Base-by-base conservation (phyloP, 2,888 invertebrate genomes). In the Epiblema foenella region DNA sequence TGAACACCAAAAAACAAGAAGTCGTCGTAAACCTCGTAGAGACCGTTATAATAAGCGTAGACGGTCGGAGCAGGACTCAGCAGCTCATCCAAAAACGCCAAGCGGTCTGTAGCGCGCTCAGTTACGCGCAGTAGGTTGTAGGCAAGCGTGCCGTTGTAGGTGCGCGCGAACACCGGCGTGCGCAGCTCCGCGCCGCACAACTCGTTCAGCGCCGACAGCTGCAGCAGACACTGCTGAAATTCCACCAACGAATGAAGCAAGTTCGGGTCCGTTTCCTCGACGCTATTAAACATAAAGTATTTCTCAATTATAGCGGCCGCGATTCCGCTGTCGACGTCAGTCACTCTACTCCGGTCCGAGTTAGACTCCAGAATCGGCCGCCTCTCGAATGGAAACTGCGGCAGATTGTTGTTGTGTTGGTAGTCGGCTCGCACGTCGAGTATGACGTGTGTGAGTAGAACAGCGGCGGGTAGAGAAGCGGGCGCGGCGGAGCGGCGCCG, bases 201-300 rank as follows among this genome's bases (percentile, higher is more conserved):
- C 42, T 46, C 62, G 68, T 75, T 76, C 62, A 76, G 59, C 46
- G 57, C 71, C n/a, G 58, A 72, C n/a, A 76, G n/a, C n/a, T 74
- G 70, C 10, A 59, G 49, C 9, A 76, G 56, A 52, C 74, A 74
- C 12, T 68, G 63, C 72, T 75, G 74, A n/a, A 71, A 73, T 33
- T 76, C 60, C 15, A 69, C 59, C 18, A 75, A 39, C 12, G 69
- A 29, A n/a, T 71, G 69, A 0, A 69, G 18, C 17, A 71, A 10
- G 9, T 17, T 57, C 51, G 11, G 10, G 10, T 63, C 46, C 17
- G 17, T 3, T n/a, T 12, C 9, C 4, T 56, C 39, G 17, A 46
- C n/a, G 24, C 0, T 7, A 49, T 20, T n/a, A 9, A 46, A 11
- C 2, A 24, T 20, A 49, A 54, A 69, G 57, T 73, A 74, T 0